Evolutionary conservation across 1,140 invertebrate genomes (phyloP), one percentile per base, ranked within the genome.

Genomic region (Papilio glaucus): DNA sequence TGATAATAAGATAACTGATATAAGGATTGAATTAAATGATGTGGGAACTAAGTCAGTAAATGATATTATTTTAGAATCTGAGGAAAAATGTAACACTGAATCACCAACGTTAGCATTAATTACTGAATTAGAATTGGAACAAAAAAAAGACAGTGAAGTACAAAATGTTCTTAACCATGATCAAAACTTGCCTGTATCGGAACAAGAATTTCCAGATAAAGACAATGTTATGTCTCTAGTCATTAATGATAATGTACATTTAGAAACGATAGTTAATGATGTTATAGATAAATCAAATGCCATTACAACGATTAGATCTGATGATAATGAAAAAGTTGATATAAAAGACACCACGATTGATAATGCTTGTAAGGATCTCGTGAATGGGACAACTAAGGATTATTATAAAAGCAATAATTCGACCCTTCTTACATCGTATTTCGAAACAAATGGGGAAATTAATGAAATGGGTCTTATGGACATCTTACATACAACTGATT

Each of bases 31-130:
- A 81, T 73, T 81, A 79, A 85, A 79, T 72, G 80, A 82, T 77
- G 75, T 77, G 60, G 83, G 86, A 87, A 82, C 85, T 90, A 91
- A 91, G 87, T 92, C 88, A 91, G 73, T 90, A 89, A 85, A 86
- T 83, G 76, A 84, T 83, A 82, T 79, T 73, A 72, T 39, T 53
- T 42, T 70, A 65, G 72, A 76, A 78, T 78, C 38, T 37, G 70
- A 72, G 69, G 73, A 72, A 74, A 75, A 60, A 49, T 72, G 38
- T 65, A 61, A 76, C 62, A 60, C 62, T 69, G 68, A 76, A 70
- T 61, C 70, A 8, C 63, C 73, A 33, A 62, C 62, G 12, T 39
- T 68, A 68, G 65, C 65, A 29, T 6, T 68, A 68, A 68, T 45
- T 45, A 69, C 41, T 9, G 67, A 69, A 53, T 53, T 62, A 29